These are phyloP conservation scores for Steinernema scapterisci DNA, from an alignment of 2,888 invertebrate species.

Conservation along the genomic window DNA sequence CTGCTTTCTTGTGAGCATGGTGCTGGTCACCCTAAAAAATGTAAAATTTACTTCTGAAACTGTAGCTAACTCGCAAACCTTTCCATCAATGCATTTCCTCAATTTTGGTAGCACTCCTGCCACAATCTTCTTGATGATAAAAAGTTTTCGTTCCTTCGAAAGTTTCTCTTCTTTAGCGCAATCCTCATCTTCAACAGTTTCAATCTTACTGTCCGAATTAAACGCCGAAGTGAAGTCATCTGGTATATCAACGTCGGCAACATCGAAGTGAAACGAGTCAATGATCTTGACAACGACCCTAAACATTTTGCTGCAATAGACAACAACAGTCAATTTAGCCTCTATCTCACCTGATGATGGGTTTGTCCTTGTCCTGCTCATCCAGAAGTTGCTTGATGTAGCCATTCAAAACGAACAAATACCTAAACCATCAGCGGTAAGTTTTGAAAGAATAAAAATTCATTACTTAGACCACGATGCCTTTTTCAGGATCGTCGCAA, in stretches of 20 bases:
- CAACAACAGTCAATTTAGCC: not conserved
- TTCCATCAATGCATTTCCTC: slow-evolving; percentile 74
- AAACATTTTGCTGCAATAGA: slow-evolving; percentile 1
- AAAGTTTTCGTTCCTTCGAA: slow-evolving; percentile 66
- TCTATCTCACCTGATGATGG: slow-evolving; percentile 51
- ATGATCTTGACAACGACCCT: slow-evolving; percentile 75
- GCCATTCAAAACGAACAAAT: slow-evolving; percentile 80
- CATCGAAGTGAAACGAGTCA: slow-evolving; percentile 89
- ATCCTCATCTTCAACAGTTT: slow-evolving; percentile 1
- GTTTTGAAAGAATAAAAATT: not conserved
- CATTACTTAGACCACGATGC: slow-evolving; percentile 85
- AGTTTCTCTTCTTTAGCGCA: slow-evolving; percentile 8
- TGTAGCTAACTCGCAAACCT: slow-evolving; percentile 26
- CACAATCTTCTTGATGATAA: slow-evolving; percentile 77
- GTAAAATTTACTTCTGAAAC: slow-evolving; percentile 6
- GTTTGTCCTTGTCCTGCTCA: slow-evolving; percentile 79
- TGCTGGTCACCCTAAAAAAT: not conserved
- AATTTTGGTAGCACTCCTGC: slow-evolving; percentile 80
- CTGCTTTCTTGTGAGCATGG: slow-evolving; percentile 15
- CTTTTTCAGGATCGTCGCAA: slow-evolving; percentile 78
- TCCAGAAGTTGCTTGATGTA: slow-evolving; percentile 80
- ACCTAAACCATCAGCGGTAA: slow-evolving; percentile 39
- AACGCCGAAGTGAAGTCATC: slow-evolving; percentile 16
- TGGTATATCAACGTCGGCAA: slow-evolving; percentile 68
- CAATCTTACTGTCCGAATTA: not conserved